A percentile compares a stretch with the other conserved stretches of the same genome.
phyloP scores from a whole-genome alignment of 1,140 invertebrate species.

The Polypedilum vanderplanki region DNA sequence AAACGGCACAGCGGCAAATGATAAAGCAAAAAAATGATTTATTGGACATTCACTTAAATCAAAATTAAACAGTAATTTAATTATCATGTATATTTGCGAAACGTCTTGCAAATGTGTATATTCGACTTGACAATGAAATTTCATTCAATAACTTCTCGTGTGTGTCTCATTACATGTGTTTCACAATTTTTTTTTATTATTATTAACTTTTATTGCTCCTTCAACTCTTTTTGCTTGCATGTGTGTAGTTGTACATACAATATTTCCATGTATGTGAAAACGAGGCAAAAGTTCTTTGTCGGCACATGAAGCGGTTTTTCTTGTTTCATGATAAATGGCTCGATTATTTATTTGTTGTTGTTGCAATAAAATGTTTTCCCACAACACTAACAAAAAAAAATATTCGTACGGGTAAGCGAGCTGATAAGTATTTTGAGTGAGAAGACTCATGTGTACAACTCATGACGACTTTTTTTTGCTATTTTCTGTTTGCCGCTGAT shows the following conservation, averaged over 20 bases:
- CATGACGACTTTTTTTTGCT: background rate
- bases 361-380: constrained; percentile 23
- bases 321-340: constrained; percentile 26
- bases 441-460: constrained; percentile 1
- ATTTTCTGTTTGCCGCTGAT: background rate
- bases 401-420: background rate
- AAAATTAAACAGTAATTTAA: constrained; percentile 25
- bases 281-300: background rate
- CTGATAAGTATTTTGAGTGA: background rate
- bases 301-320: constrained; percentile 26
- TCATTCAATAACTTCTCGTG: background rate
- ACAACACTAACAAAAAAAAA: background rate
- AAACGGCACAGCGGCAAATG: too few relatives aligned
- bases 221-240: too few relatives aligned
- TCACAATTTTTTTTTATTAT: background rate
- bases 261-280: too few relatives aligned
- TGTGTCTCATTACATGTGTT: constrained; percentile 23
- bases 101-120: background rate
- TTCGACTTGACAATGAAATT: constrained; percentile 24
- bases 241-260: too few relatives aligned
- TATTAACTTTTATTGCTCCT: constrained; percentile 23
- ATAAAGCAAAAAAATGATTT: constrained; percentile 2
- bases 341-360: constrained; percentile 22
- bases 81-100: constrained; percentile 22
- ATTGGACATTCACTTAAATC: constrained; percentile 11